These are phyloP conservation scores for Drosophila recens DNA, from an alignment of 2,888 invertebrate genomes.

Conservation along the genomic window DNA sequence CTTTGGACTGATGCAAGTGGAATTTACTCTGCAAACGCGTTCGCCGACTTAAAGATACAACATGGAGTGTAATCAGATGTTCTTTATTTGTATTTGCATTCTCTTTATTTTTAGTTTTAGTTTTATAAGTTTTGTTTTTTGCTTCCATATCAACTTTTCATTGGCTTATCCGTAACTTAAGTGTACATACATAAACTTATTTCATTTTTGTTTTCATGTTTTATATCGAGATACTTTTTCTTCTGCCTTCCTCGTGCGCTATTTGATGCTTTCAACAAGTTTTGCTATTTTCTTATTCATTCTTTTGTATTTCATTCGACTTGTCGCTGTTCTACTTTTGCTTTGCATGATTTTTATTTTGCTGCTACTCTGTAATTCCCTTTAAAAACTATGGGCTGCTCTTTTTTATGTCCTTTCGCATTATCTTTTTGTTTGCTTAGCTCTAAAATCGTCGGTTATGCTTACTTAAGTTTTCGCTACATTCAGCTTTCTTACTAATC, in stretches of 20 bases:
- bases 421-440: constrained; percentile 57
- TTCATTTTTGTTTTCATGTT: constrained; percentile 25
- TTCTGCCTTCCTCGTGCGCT: constrained; percentile 38
- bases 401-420: constrained; percentile 34
- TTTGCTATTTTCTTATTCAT: constrained; percentile 23
- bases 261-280: constrained; percentile 60
- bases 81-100: constrained; percentile 72
- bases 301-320: constrained; percentile 3
- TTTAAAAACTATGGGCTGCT: constrained; percentile 72
- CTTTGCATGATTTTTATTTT: constrained; percentile 16
- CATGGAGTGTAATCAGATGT: constrained; percentile 51
- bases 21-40: constrained; percentile 89
- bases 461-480: constrained; percentile 71
- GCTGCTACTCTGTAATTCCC: constrained; percentile 47
- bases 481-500: constrained; percentile 70
- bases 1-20: constrained; percentile 90
- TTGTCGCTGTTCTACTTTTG: constrained; percentile 30
- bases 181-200: constrained; percentile 69
- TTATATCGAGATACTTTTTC: constrained; percentile 46
- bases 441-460: constrained; percentile 77
- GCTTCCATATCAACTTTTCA: constrained; percentile 68
- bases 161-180: constrained; percentile 74
- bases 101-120: constrained; percentile 42
- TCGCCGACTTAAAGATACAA: constrained; percentile 20
- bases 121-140: constrained; percentile 58